Conservation (phyloP, 1,140 invertebrate species). For the Drosophila lacteicornis region DNA sequence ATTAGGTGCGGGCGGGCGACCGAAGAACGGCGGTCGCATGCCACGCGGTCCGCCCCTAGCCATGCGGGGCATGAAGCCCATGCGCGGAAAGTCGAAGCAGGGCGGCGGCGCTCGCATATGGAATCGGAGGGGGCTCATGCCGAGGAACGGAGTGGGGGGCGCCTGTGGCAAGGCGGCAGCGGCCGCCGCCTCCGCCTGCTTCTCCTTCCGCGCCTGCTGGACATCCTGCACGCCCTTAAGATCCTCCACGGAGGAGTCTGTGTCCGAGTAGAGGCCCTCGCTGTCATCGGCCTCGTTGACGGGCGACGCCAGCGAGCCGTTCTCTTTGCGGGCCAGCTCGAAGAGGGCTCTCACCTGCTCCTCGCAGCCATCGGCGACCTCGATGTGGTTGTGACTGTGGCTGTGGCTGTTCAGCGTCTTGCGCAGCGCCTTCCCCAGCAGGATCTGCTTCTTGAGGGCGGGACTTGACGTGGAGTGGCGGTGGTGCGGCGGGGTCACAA, state of each 20-base stretch:
- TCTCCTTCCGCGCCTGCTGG: constrained; percentile 69
- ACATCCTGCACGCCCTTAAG: constrained; percentile 60
- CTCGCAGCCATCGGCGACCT: not conserved
- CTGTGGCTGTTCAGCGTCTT: constrained; percentile 35
- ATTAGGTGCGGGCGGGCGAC: constrained; percentile 20
- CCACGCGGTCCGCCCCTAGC: constrained; percentile 56
- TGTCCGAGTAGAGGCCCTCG: constrained; percentile 72
- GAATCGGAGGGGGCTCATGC: constrained; percentile 55
- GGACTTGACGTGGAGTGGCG: constrained; percentile 27
- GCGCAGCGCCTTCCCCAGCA: constrained; percentile 56
- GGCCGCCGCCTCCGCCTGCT: constrained; percentile 64
- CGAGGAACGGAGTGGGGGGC: constrained; percentile 37
- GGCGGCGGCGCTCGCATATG: constrained; percentile 52
- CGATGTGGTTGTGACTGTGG: not conserved
- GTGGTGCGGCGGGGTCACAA: constrained; percentile 75
- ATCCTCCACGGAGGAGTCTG: constrained; percentile 64
- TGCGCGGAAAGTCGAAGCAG: constrained; percentile 61
- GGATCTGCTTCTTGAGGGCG: constrained; percentile 47
- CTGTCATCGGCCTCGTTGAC: constrained; percentile 58
- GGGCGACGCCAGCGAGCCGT: not conserved
- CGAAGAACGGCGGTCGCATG: constrained; percentile 58
- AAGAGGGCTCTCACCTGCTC: not conserved
- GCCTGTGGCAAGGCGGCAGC: constrained; percentile 46
- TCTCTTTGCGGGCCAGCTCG: constrained; percentile 45
- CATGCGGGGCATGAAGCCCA: constrained; percentile 65